A percentile compares a stretch with the other conserved stretches of the same genome.
phyloP scores from a whole-genome alignment of 2,888 invertebrate species.

The Brassicogethes aeneus region DNA sequence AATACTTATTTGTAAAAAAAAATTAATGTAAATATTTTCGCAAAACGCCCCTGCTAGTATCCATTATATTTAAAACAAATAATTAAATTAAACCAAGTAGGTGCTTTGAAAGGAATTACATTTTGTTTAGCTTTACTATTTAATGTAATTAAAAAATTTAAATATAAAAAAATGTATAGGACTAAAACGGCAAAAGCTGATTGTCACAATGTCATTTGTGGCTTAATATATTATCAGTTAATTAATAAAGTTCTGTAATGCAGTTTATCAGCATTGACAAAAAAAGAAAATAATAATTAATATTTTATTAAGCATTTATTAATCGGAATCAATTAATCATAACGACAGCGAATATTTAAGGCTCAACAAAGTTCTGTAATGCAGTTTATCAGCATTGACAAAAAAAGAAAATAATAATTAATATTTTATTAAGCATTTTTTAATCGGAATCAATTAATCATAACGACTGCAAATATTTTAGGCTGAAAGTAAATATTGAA shows the following conservation, averaged over 20 bases:
- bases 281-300: background rate
- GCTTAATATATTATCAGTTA: too few relatives aligned
- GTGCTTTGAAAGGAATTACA: too few relatives aligned
- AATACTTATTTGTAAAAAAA: too few relatives aligned
- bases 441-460: background rate
- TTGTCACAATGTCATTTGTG: too few relatives aligned
- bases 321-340: background rate
- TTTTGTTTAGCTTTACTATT: too few relatives aligned
- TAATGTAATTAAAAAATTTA: too few relatives aligned
- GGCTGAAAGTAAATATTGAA: background rate
- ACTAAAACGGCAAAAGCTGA: too few relatives aligned
- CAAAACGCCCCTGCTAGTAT: too few relatives aligned
- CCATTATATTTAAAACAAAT: too few relatives aligned
- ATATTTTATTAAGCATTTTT: background rate
- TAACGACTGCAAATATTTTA: background rate
- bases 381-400: background rate
- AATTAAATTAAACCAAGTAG: too few relatives aligned
- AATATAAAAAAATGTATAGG: too few relatives aligned
- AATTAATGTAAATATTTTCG: too few relatives aligned
- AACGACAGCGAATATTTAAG: background rate
- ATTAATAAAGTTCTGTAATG: background rate
- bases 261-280: background rate
- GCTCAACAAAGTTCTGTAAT: background rate
- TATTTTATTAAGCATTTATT: background rate
- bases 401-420: background rate